Evolutionary conservation across 2,888 invertebrate genomes (phyloP), one percentile per base, ranked within the genome.

Genomic region (Graphium colonna): DNA sequence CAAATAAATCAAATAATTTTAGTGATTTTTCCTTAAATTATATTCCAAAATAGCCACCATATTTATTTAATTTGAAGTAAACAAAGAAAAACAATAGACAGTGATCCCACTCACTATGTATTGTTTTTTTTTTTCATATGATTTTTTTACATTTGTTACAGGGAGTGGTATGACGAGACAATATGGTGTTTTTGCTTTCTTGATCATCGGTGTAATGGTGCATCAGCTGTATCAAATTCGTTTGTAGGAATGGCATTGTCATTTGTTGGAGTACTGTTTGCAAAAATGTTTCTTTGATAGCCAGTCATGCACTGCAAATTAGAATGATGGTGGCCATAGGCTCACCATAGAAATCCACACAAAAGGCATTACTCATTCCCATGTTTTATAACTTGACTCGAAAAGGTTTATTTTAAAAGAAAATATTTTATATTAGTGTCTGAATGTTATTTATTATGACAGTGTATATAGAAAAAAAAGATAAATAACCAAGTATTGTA

Each of bases 181-280:
- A 93, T 93, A 36, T 97, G 94, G 92, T 97, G 97, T 77, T 96
- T 97, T 79, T 97, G 97, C 76, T 96, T 96, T 75, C 93, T 97
- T 60, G 97, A 97, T 78, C 95, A 97, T 73, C 92, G 97, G 68
- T 97, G 97, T 79, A 97, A 97, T 69, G 77, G 86, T 39, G 90
- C 90, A 3, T 55, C 79, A 3, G 61, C 63, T 31, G 56, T 71
- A 13, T 65, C 76, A 21, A 64, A 68, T 33, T 82, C 90, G 60
- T 66, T 79, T 57, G 66, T 71, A 43, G 66, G 78, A 58, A 64
- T 82, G 63, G 72, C 77, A 3, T 61, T 72, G 45, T 65, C 73
- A 58, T 67, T 63, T 62, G 59, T 70, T 58, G 43, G 65, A 49
- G 39, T 75, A 47, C 63, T 73, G 56, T 65, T 74, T 44, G 60